Evolutionary conservation across 2,888 invertebrate genomes (phyloP), one percentile per base, ranked within the genome.

Genomic region (Gonocerus acuteangulatus): DNA sequence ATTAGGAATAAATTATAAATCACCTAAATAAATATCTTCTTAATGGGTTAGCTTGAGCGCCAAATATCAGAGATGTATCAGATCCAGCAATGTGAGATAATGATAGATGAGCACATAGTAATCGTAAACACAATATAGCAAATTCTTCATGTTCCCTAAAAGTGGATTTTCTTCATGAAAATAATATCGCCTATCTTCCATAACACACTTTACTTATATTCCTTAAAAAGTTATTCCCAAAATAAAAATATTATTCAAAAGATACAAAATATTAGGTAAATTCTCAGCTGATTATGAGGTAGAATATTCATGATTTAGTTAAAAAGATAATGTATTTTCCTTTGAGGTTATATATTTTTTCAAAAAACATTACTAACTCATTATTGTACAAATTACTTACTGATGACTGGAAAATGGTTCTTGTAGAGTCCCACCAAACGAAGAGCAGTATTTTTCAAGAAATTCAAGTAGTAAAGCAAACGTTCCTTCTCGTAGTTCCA

Each of bases 401-500:
- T 69, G 69, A 9, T 70, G 62, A 21, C 72, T 74, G 60, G 73
- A 71, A 71, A 82, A 82, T 2, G 80, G 80, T 2, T 77, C 79
- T 2, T 77, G 74, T 11, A 69, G 67, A 6, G 71, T 68, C 54
- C 71, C 71, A 62, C 75, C 74, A 71, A 81, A 81, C 19, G 75
- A 74, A 51, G 73, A 71, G 59, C 80, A 78, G 70, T 81, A 82
- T 66, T 78, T 78, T 68, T 81, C 79, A 42, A 83, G 72, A 70
- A 82, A 82, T 18, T 72, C 71, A 58, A 77, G 74, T 36, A 83
- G 72, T 18, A 78, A 70, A 22, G 76, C 74, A 68, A 83, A 82
- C 0, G 82, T 82, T 56, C 76, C 76, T 69, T 81, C 80, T 69
- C 82, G 79, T 27, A 82, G 73, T 70, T 83, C 82, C 61, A 82